phyloP scores from a whole-genome alignment of 1,140 invertebrate genomes.

The Rhysida immarginata region DNA sequence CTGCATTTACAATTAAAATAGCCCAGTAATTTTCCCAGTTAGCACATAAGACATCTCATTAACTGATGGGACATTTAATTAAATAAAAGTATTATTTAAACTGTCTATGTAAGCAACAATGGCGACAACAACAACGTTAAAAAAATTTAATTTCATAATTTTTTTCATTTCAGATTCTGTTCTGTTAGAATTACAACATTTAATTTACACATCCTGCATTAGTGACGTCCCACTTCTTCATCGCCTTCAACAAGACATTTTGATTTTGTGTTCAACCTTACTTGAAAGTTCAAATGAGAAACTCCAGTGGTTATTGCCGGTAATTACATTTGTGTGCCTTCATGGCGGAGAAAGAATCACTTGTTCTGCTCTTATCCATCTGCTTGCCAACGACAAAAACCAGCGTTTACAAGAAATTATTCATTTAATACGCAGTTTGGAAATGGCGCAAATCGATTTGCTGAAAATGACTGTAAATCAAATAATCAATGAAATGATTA shows the following conservation, averaged over 20 bases:
- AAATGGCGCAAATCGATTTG: background rate
- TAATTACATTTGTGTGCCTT: constrained; percentile 17
- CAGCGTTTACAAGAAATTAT: background rate
- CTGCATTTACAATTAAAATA: no score
- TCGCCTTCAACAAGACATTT: constrained; percentile 13
- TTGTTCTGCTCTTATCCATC: constrained; percentile 12
- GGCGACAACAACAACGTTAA: no score
- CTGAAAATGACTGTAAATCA: constrained; percentile 6
- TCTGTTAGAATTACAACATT: constrained; percentile 18
- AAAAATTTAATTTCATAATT: no score
- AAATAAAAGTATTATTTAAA: no score
- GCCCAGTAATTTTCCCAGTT: no score
- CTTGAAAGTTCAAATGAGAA: constrained; percentile 9
- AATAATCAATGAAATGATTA: background rate
- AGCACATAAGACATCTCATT: no score
- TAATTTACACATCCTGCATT: constrained; percentile 12
- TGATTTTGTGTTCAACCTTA: constrained; percentile 10
- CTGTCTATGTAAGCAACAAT: no score
- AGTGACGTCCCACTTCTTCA: constrained; percentile 16
- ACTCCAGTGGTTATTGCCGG: constrained; percentile 17
- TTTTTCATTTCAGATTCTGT: constrained; percentile 16
- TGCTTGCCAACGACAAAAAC: constrained; percentile 8
- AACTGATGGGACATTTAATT: no score
- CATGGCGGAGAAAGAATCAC: constrained; percentile 17
- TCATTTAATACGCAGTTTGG: background rate